Conservation (phyloP, 1,140 invertebrate genomes). For the Pachyrhynchus sulphureomaculatus region DNA sequence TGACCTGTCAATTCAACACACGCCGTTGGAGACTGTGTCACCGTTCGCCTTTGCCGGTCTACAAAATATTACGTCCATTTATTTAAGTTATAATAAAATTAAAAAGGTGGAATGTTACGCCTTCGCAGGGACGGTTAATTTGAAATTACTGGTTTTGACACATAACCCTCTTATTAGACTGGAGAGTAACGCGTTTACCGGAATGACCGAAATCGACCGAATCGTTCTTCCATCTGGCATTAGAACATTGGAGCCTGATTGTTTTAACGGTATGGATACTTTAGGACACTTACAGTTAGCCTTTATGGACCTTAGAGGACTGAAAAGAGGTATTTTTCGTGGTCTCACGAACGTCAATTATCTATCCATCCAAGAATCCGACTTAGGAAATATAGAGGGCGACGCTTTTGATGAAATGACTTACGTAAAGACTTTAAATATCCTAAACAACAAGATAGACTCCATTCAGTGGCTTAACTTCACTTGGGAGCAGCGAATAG, state of each 20-base stretch:
- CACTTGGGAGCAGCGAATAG: slow-evolving; percentile 66
- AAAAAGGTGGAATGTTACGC: slow-evolving; percentile 74
- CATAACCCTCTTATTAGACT: slow-evolving; percentile 76
- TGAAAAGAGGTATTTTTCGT: slow-evolving; percentile 71
- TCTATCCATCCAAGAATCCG: slow-evolving; percentile 75
- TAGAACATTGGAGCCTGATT: slow-evolving; percentile 69
- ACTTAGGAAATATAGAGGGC: slow-evolving; percentile 69
- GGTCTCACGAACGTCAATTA: slow-evolving; percentile 72
- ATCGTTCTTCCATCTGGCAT: slow-evolving; percentile 77
- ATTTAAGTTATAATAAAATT: slow-evolving; percentile 77
- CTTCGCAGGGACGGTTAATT: slow-evolving; percentile 80
- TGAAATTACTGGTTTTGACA: slow-evolving; percentile 70
- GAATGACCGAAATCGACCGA: slow-evolving; percentile 73
- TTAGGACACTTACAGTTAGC: slow-evolving; percentile 74
- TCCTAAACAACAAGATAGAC: slow-evolving; percentile 83
- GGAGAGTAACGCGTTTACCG: slow-evolving; percentile 75
- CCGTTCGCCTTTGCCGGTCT: slow-evolving; percentile 79
- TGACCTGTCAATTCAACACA: slow-evolving; percentile 79
- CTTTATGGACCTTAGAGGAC: slow-evolving; percentile 75
- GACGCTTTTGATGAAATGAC: slow-evolving; percentile 72
- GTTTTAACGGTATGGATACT: slow-evolving; percentile 77
- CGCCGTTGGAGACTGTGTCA: slow-evolving; percentile 71
- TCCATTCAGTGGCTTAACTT: slow-evolving; percentile 71
- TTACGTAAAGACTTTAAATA: slow-evolving; percentile 68
- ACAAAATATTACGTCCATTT: slow-evolving; percentile 74